Base-by-base conservation (phyloP, 2,888 invertebrate species). In the Tanypteryx hageni region DNA sequence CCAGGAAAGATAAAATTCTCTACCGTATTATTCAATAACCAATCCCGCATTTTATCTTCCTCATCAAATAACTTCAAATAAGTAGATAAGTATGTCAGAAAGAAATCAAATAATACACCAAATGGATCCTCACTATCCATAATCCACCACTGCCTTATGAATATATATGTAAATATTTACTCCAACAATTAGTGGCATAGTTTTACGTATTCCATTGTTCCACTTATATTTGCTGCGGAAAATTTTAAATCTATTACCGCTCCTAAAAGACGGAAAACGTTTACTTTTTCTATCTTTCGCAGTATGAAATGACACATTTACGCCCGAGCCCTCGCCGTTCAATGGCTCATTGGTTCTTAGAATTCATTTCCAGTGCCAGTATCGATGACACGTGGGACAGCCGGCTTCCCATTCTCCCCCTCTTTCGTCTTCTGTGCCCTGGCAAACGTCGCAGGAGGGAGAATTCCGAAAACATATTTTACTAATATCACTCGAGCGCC, bases 311-410 rank as follows among this genome's bases (percentile, higher is more conserved):
- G 76, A 22, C 76, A 22, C 76, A 22, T 76, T 76, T 76, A 27
- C 18, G 22, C 13, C 22, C 76, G 27, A 76, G 76, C 13, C 27
- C 76, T 76, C 76, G n/a, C 76, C 76, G 9, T 4, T 76, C 76
- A 14, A 76, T 76, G 27, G 13, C 76, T 76, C 76, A n/a, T n/a
- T 76, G 22, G 27, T 76, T 76, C 76, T 13, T 3, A 27, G 76
- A 76, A 76, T 76, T 76, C 76, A 76, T 76, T 76, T 76, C 76
- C 76, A 76, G 76, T 27, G 76, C 76, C 76, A 76, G 27, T 76
- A 76, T 76, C 76, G 76, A 76, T 76, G 76, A 76, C 76, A 76
- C 22, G 76, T 27, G 16, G 22, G 13, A 76, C 76, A 76, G 14
- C 76, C 76, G 13, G 22, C 27, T 61, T 76, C 22, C 22, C n/a